Evolutionary conservation across 2,113 vertebrate species (phyloP), one percentile per base, ranked within the genome.

Genomic region (Ginglymostoma cirratum): DNA sequence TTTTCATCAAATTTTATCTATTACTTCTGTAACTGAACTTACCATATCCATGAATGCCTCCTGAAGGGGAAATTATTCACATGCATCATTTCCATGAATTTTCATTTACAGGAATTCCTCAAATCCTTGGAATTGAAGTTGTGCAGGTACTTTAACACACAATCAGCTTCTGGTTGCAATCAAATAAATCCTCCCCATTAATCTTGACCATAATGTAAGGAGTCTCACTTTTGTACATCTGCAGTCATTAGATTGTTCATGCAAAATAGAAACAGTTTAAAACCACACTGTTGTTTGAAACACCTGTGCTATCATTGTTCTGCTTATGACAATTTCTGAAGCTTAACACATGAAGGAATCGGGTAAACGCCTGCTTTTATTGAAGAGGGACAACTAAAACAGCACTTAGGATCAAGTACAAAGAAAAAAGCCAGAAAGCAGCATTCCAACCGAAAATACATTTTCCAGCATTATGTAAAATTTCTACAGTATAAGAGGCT

Each of bases 21-120:
- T 93, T 23, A 30, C 65, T 66, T 61, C 48, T 67, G 38, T 23
- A 70, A 48, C 42, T 72, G 93, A 95, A 95, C 93, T 99, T 97
- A 99, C 99, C 99, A 99, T 97, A 99, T 99, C 99, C 99, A 99
- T 96, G 99, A 99, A 98, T 99, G 99, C 96, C 99, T 99, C 97
- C 99, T 98, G 97, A 99, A 98, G 95, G 99, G 99, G 96, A 98
- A 99, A 97, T 98, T 98, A 97, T 99, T 98, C 97, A 99, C 98
- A 94, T 99, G 98, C 98, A 99, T 99, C 98, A 99, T 99, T 97
- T 98, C 98, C 97, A 97, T 97, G 97, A 98, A 97, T 97, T 97
- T 98, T 97, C 97, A 97, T 96, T 97, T 98, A 97, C 98, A 97
- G 97, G 98, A 97, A 67, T 97, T 97, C 96, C 97, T 97, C 95